Evolutionary conservation across 2,888 invertebrate species (phyloP).

Genomic region (Pseudococcus viburni): DNA sequence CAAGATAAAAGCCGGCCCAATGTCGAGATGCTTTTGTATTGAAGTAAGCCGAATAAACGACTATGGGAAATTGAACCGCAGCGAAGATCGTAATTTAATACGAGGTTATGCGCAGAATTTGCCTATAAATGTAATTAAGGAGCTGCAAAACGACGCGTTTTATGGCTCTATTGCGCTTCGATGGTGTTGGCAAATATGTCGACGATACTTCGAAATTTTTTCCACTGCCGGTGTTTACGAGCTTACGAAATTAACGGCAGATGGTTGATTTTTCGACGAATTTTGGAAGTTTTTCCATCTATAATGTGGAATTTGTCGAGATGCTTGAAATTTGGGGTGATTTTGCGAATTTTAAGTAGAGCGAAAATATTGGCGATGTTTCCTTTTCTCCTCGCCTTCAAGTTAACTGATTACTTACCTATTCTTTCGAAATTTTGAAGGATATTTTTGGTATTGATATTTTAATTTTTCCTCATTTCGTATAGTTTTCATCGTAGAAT

Average conservation of each 20-base stretch:
- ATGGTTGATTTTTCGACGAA: no score
- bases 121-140: constrained; percentile 14
- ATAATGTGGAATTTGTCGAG: no score
- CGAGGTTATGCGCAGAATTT: constrained; percentile 30
- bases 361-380: no score
- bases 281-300: no score
- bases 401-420: no score
- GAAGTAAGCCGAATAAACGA: constrained; percentile 5
- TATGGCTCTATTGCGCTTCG: neutral
- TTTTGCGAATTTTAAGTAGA: no score
- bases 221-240: neutral
- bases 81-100: constrained; percentile 26
- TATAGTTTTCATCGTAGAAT: no score
- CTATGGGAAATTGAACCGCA: constrained; percentile 37
- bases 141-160: neutral
- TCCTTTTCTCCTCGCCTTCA: no score
- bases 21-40: constrained; percentile 12
- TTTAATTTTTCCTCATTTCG: no score
- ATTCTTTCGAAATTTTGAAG: no score
- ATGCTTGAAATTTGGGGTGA: no score
- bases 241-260: neutral
- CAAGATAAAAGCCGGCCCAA: neutral
- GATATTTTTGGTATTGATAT: no score
- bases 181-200: neutral
- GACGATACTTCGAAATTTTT: neutral